Evolutionary conservation across 2,113 vertebrate genomes (phyloP).

Genomic region (Pardalotus punctatus): DNA sequence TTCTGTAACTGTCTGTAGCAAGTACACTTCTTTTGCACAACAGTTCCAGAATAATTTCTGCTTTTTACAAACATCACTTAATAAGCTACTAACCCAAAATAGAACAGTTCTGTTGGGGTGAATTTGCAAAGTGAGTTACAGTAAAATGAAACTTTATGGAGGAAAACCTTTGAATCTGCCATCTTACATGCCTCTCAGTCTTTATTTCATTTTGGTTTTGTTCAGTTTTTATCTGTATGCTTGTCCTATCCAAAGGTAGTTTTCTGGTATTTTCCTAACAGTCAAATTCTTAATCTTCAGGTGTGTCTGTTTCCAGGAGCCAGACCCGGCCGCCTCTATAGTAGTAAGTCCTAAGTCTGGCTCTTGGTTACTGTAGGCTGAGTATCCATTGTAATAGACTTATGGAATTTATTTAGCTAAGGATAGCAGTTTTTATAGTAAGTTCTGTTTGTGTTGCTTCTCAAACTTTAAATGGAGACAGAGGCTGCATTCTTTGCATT

Average conservation of each 20-base stretch:
- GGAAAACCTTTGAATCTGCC: background rate
- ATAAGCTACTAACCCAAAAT: background rate
- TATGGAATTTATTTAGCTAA: background rate
- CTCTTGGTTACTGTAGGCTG: background rate
- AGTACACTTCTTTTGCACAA: background rate
- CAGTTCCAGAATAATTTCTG: background rate
- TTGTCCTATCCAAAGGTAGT: background rate
- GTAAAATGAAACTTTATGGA: background rate
- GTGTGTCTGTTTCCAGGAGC: background rate
- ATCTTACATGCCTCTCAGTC: background rate
- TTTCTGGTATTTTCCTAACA: background rate
- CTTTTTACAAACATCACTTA: background rate
- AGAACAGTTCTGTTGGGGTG: background rate
- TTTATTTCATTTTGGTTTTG: background rate
- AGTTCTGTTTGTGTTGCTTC: background rate
- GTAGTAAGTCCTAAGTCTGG: background rate
- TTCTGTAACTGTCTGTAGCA: background rate
- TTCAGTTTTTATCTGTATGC: background rate
- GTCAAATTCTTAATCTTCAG: background rate
- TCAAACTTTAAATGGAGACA: background rate
- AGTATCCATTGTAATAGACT: background rate
- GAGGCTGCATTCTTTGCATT: conserved; percentile 14
- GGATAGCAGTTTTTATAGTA: background rate
- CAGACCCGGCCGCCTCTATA: background rate
- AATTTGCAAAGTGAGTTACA: background rate